Base-by-base conservation (phyloP, 2,113 vertebrate genomes). In the Cynopterus brachyotis region DNA sequence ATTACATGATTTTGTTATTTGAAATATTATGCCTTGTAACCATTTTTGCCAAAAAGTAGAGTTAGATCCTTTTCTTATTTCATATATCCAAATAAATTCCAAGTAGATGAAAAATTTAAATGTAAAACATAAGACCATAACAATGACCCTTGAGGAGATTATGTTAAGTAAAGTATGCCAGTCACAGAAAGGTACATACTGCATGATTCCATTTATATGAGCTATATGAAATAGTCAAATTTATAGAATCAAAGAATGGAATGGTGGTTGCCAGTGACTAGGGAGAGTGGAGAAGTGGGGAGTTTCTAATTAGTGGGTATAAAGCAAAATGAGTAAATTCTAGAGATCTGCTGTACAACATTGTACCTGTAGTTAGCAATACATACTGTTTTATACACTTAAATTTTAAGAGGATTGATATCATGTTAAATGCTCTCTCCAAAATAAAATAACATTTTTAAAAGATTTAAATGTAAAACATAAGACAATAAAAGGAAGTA, bases 61-160 rank as follows among this genome's bases (percentile, higher is more conserved):
- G 35, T 80, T 45, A 55, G n/a, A 37, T 32, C 35, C 55, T 45
- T 78, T 93, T 22, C 55, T 70, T 69, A 82, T 70, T 78, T 9
- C 24, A 62, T 62, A 32, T 69, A 55, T 40, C 42, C 35, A 78
- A 45, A 70, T 76, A 78, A 89, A 78, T 78, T 76, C 12, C 42
- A 82, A 85, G n/a, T 79, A 37, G n/a, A 55, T 57, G 55, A 35
- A 76, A 79, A 32, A 89, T 79, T 93, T 60, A 85, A 89, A 83
- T 93, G 28, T 69, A 78, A 70, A 93, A 42, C n/a, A 19, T 47
- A 59, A 87, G 67, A 66, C 53, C 66, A 62, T 91, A 57, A 83
- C 26, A 16, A 70, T 35, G 17, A 72, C 2, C 66, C 17, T 66
- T 57, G 10, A 86, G 17, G 35, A n/a, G 32, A 76, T 64, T 30